A percentile compares a stretch with the other conserved stretches of the same genome.
Conservation (phyloP, 2,113 vertebrate genomes). For the Anoplopoma fimbria region DNA sequence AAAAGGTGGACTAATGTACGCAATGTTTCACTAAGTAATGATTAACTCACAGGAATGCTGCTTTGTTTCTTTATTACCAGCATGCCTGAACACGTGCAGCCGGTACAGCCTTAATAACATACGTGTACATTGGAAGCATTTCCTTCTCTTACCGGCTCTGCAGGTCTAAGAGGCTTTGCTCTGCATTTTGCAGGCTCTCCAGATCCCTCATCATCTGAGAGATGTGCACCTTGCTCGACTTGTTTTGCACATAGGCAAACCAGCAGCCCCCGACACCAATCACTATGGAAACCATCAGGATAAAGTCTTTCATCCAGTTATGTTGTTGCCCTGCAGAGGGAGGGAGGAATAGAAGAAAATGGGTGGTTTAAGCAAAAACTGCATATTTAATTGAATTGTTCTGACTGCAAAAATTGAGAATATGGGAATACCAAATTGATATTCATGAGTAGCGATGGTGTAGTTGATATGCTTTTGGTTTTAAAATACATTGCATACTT, state of each 20-base stretch:
- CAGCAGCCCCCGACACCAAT: constrained; percentile 98
- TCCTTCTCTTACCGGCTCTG: constrained; percentile 89
- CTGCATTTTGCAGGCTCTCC: constrained; percentile 95
- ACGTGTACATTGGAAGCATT: background rate
- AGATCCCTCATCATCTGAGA: constrained; percentile 99
- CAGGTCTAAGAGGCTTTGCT: constrained; percentile 94
- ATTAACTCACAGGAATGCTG: background rate
- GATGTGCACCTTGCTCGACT: constrained; percentile 95
- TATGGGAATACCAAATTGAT: background rate
- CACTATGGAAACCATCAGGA: constrained; percentile 96
- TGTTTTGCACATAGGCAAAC: constrained; percentile 98
- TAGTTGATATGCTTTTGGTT: background rate
- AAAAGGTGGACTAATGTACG: too few relatives aligned
- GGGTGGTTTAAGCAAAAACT: background rate
- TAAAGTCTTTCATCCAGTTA: constrained; percentile 99
- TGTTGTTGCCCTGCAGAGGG: constrained; percentile 90
- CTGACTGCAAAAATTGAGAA: background rate
- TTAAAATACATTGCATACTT: constrained; percentile 74
- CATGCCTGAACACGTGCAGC: too few relatives aligned
- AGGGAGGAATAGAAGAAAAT: background rate
- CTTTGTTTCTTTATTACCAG: too few relatives aligned
- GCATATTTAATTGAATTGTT: background rate
- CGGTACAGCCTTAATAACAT: background rate
- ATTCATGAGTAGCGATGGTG: background rate
- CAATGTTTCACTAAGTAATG: background rate